These are phyloP conservation scores for Peromyscus aztecus DNA, from an alignment of 2,797 vertebrate species.

Conservation along the genomic window DNA sequence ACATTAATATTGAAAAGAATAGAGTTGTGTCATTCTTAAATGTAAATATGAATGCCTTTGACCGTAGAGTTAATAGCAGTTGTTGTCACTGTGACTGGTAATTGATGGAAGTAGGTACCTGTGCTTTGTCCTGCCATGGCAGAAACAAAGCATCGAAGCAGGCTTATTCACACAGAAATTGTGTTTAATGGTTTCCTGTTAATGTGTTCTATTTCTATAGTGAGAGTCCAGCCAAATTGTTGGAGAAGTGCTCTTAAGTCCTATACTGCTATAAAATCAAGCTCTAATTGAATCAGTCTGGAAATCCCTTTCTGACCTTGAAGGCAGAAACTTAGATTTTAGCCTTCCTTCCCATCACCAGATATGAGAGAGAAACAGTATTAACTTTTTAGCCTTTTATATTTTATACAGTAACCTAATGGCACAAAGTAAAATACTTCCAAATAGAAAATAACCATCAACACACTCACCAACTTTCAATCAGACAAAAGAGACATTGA, in stretches of 20 bases:
- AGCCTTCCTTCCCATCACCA: background rate
- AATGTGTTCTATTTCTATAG: conserved; percentile 82
- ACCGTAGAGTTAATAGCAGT: conserved; percentile 78
- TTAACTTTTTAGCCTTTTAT: conserved; percentile 64
- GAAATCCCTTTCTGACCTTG: conserved; percentile 82
- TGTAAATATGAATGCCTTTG: conserved; percentile 73
- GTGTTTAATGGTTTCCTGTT: conserved; percentile 86
- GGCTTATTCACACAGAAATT: conserved; percentile 82
- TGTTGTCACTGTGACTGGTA: conserved; percentile 70
- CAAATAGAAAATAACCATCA: conserved; percentile 70
- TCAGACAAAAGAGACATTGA: conserved; percentile 74
- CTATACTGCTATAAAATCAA: conserved; percentile 82
- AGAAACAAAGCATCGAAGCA: conserved; percentile 73
- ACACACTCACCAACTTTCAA: conserved; percentile 78
- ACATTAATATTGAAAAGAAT: conserved; percentile 72
- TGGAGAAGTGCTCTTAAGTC: conserved; percentile 78
- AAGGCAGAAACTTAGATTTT: conserved; percentile 79
- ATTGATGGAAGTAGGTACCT: conserved; percentile 80
- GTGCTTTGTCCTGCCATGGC: conserved; percentile 80
- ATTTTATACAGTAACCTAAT: conserved; percentile 57
- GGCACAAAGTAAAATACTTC: conserved; percentile 73
- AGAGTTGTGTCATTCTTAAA: conserved; percentile 74
- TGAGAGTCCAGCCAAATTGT: conserved; percentile 81
- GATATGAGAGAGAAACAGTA: conserved; percentile 67
- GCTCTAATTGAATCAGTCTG: conserved; percentile 76